phyloP scores from a whole-genome alignment of 1,140 invertebrate species.

The Penaeus indicus region DNA sequence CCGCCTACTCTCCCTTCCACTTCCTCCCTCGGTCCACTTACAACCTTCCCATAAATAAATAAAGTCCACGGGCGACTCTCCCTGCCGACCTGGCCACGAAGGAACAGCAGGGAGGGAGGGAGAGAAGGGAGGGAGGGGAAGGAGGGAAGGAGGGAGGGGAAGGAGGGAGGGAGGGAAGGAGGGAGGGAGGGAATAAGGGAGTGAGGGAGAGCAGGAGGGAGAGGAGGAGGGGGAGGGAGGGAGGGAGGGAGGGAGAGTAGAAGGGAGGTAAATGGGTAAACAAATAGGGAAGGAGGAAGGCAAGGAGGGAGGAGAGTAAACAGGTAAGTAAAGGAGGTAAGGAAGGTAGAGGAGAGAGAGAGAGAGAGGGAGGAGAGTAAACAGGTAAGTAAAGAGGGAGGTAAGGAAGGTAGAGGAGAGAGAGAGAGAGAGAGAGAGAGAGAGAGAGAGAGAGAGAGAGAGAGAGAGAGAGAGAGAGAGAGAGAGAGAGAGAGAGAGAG shows the following conservation, averaged over 20 bases:
- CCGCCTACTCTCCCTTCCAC: no score
- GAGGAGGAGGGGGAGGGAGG: neutral
- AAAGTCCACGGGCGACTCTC: no score
- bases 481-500: neutral
- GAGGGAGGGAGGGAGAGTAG: neutral
- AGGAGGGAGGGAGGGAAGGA: neutral
- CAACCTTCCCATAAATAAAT: no score
- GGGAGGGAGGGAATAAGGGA: conserved; percentile 2
- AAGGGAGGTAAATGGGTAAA: neutral
- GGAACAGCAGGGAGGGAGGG: no score
- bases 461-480: neutral
- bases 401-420: neutral
- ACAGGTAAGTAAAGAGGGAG: neutral
- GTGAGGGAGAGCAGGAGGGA: neutral
- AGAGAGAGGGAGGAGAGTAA: neutral
- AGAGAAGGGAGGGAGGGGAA: no score
- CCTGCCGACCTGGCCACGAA: no score
- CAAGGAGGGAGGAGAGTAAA: no score
- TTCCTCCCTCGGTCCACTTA: no score
- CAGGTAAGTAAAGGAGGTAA: neutral
- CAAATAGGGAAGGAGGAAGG: neutral
- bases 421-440: neutral
- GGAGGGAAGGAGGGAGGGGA: neutral
- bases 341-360: neutral
- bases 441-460: neutral